A percentile compares a stretch with the other conserved stretches of the same genome.
phyloP scores from a whole-genome alignment of 2,113 vertebrate species.

The Ardeotis arabs region DNA sequence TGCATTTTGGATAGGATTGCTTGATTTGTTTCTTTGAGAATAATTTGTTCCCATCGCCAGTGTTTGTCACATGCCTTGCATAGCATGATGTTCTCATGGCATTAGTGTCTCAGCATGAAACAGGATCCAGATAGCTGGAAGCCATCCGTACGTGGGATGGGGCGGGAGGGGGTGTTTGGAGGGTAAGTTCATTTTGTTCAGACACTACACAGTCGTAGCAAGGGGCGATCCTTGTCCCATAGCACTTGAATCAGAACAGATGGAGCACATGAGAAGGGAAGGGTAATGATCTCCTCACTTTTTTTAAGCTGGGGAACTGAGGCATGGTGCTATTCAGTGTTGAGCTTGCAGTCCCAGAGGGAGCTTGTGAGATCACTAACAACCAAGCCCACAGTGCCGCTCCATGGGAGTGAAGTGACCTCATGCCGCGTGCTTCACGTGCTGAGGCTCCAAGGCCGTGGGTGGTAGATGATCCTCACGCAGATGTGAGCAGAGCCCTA shows the following conservation, averaged over 20 bases:
- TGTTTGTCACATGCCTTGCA: background rate
- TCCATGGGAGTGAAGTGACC: background rate
- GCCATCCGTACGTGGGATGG: rapidly evolving
- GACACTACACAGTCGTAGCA: background rate
- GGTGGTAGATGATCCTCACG: background rate
- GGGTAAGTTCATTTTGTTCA: background rate
- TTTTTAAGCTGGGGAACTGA: background rate
- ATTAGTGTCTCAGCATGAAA: background rate
- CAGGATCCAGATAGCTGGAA: background rate
- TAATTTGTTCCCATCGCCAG: background rate
- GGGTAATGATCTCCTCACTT: background rate
- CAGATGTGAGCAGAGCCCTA: background rate
- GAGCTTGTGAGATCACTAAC: rapidly evolving
- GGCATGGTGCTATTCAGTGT: background rate
- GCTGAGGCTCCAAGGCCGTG: background rate
- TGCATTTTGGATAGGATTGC: background rate
- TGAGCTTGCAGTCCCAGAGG: background rate
- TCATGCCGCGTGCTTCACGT: rapidly evolving
- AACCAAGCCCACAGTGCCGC: background rate
- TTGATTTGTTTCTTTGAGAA: background rate
- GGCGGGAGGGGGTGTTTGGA: background rate
- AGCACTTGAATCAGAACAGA: background rate
- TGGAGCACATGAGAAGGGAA: background rate
- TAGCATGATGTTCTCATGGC: background rate
- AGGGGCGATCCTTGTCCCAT: background rate